Evolutionary conservation across 2,888 invertebrate species (phyloP), one percentile per base, ranked within the genome.

Genomic region (Lasioglossum oenotherae): DNA sequence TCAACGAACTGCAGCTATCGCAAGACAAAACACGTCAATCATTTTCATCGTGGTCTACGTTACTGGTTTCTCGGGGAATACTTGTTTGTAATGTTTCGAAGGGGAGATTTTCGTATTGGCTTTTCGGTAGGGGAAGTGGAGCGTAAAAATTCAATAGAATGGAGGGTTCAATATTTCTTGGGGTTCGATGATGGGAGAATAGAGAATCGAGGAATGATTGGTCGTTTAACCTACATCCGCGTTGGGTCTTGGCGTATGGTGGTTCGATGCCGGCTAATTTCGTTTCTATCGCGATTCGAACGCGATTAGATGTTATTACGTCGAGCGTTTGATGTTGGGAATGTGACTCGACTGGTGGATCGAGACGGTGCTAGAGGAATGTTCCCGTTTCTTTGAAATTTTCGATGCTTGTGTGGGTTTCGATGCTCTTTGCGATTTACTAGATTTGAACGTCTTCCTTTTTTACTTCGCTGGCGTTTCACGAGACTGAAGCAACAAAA

Each of bases 191-290:
- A 79, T 38, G 64, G 67, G 60, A n/a, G 67, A 85, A 64, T 75
- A 57, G 72, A 79, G 75, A 76, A 79, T 79, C 76, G 75, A 60
- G 79, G 53, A 67, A 53, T 76, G 79, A 85, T 85, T 78, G 79
- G 73, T 44, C 85, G 85, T 85, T 85, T 79, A 79, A 85, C 85
- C 85, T 19, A 85, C 44, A 85, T 85, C 76, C 74, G n/a, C n/a
- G 14, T 57, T 6, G 60, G 53, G 38, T 38, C 49, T 44, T 35
- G 16, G 5, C 10, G 27, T n/a, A 44, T 46, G 44, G 60, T 27
- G 35, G 23, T 38, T 60, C 35, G 74, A 71, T 35, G n/a, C 27
- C 77, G 60, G 85, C 76, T 77, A 74, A 77, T 75, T 85, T 38
- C 78, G 75, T 27, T 79, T 73, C 85, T 35, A 74, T 44, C 72